Conservation (phyloP, 2,888 invertebrate species). For the Seladonia tumulorum region DNA sequence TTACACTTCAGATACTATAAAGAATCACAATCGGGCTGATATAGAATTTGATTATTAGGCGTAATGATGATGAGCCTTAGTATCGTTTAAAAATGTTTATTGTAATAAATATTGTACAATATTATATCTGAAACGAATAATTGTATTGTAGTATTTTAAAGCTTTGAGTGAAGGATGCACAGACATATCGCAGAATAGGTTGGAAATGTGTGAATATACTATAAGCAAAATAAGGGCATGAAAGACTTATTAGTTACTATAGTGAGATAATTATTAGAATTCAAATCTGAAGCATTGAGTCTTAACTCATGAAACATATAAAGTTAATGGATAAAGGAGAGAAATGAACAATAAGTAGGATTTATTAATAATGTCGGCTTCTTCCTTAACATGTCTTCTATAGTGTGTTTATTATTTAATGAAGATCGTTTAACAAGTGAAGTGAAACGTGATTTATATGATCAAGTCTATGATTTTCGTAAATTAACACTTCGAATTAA, state of each 20-base stretch:
- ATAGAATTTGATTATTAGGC: conserved; percentile 62
- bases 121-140: conserved; percentile 73
- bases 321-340: conserved; percentile 50
- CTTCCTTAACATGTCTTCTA: conserved; percentile 81
- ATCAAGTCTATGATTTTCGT: conserved; percentile 67
- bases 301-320: conserved; percentile 57
- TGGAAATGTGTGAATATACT: conserved; percentile 69
- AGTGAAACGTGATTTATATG: conserved; percentile 74
- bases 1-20: conserved; percentile 69
- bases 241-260: conserved; percentile 61
- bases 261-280: conserved; percentile 64
- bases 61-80: conserved; percentile 67
- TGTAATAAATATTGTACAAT: conserved; percentile 76
- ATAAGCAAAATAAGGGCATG: conserved; percentile 63
- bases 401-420: conserved; percentile 78
- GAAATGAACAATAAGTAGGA: conserved; percentile 68
- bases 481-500: conserved; percentile 66
- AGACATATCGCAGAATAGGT: conserved; percentile 71
- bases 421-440: conserved; percentile 76
- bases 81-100: conserved; percentile 72
- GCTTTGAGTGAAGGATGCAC: conserved; percentile 69
- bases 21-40: conserved; percentile 54
- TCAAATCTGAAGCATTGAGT: conserved; percentile 61
- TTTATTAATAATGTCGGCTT: conserved; percentile 77
- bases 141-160: conserved; percentile 74